These are phyloP conservation scores for Drosophila picticornis DNA, from an alignment of 2,888 invertebrate genomes.

Conservation along the genomic window DNA sequence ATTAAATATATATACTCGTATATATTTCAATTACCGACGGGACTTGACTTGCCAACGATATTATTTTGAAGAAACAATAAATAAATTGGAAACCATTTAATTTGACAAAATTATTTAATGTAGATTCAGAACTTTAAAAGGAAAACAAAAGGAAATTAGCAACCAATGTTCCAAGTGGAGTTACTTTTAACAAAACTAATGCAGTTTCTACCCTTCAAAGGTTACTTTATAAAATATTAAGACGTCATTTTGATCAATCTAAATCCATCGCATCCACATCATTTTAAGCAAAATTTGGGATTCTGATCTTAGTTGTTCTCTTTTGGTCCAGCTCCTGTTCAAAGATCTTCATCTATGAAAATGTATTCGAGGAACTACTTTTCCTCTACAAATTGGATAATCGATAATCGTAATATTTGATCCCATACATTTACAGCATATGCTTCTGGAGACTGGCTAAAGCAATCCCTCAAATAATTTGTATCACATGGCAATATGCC, in stretches of 20 bases:
- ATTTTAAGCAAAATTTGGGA: background rate
- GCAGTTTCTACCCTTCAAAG: background rate
- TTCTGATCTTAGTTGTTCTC: background rate
- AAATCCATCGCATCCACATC: background rate
- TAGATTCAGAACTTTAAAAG: background rate
- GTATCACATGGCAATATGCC: background rate
- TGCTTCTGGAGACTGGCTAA: background rate
- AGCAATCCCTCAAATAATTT: conserved; percentile 1
- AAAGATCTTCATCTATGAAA: background rate
- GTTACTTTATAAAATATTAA: background rate
- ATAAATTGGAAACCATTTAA: background rate
- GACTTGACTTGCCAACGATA: background rate
- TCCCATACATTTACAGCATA: background rate
- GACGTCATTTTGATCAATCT: background rate
- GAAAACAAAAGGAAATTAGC: rapidly evolving
- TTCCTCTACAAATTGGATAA: background rate
- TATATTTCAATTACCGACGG: background rate
- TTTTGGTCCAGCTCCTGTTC: background rate
- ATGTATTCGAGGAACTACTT: background rate
- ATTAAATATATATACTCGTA: background rate
- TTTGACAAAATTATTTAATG: background rate
- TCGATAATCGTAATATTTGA: background rate
- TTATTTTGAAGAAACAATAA: background rate
- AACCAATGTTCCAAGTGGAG: background rate
- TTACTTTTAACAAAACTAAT: background rate